These are phyloP conservation scores for Argyresthia goedartella DNA, from an alignment of 2,888 invertebrate species.

Conservation along the genomic window DNA sequence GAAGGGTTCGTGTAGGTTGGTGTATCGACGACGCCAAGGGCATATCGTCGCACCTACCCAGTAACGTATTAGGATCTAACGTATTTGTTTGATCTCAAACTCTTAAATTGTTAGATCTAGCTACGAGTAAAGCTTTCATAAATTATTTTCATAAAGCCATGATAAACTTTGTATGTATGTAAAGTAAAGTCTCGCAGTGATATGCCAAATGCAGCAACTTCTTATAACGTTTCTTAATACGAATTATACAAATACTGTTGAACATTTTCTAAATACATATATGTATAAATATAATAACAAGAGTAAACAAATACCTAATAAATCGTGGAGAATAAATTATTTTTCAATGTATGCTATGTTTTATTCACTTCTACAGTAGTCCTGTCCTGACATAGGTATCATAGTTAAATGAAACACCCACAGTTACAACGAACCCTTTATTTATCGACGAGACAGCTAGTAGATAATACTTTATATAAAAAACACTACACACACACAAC, in stretches of 20 bases:
- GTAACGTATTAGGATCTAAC: too few relatives aligned
- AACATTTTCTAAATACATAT: slow-evolving; percentile 67
- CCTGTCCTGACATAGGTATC: not conserved
- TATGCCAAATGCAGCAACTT: slow-evolving; percentile 66
- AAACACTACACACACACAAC: not conserved
- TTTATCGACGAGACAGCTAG: not conserved
- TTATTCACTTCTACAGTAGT: slow-evolving; percentile 20
- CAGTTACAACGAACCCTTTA: not conserved
- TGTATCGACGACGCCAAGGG: slow-evolving; percentile 17
- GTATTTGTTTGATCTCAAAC: slow-evolving; percentile 4
- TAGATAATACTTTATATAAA: not conserved
- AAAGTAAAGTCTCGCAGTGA: slow-evolving; percentile 57
- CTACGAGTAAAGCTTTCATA: not conserved
- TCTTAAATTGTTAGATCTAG: not conserved
- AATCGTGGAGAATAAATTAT: slow-evolving; percentile 66
- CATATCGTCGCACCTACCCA: too few relatives aligned
- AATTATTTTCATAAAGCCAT: slow-evolving; percentile 23
- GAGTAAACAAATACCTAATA: slow-evolving; percentile 41
- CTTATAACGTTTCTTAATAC: slow-evolving; percentile 63
- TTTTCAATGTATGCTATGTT: slow-evolving; percentile 50
- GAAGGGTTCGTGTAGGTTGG: slow-evolving; percentile 31
- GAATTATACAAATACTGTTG: slow-evolving; percentile 68
- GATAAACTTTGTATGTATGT: not conserved
- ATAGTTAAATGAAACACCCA: not conserved
- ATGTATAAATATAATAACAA: slow-evolving; percentile 28